Base-by-base conservation (phyloP, 1,140 invertebrate species). In the Drosophila rhopaloa region DNA sequence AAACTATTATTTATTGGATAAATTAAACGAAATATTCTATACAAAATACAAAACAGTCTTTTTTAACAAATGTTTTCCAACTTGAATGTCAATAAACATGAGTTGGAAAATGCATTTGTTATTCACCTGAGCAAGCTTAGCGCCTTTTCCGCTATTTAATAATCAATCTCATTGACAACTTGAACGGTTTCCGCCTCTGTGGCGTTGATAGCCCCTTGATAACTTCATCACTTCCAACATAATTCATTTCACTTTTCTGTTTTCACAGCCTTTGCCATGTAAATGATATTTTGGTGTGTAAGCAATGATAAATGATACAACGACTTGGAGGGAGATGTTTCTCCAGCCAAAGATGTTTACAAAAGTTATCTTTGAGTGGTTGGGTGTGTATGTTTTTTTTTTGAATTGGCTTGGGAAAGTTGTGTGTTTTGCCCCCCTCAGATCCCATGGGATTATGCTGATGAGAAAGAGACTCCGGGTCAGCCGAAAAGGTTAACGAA, bases 91-190 rank as follows among this genome's bases (percentile, higher is more conserved):
- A 6, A 24, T 14, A 55, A 56, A 14, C 27, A 50, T 5, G 24
- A 13, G 7, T 9, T 50, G 8, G 9, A 27, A 68, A 67, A 38
- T 35, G 24, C 44, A 43, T 53, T 57, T 35, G 57, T 60, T 61
- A 81, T 81, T 46, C 56, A 82, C 62, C 74, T 66, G 60, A 81
- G 65, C 35, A 74, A 50, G 14, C 44, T 14, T 56, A 57, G 59
- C 72, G 78, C 79, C 71, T 44, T 40, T 43, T 40, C 51, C 14
- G 40, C 24, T 38, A 61, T 59, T 44, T 37, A 72, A 84, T 71
- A 84, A 85, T 84, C 81, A 85, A 85, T 84, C 81, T 81, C 81
- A 84, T 84, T 84, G 81, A 85, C 77, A 84, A 76, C 51, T 38
- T 60, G 43, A 76, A 53, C 56, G 48, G 67, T 70, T 62, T 78